Evolutionary conservation across 1,140 invertebrate genomes (phyloP).

Genomic region (Drosophila arizonae): DNA sequence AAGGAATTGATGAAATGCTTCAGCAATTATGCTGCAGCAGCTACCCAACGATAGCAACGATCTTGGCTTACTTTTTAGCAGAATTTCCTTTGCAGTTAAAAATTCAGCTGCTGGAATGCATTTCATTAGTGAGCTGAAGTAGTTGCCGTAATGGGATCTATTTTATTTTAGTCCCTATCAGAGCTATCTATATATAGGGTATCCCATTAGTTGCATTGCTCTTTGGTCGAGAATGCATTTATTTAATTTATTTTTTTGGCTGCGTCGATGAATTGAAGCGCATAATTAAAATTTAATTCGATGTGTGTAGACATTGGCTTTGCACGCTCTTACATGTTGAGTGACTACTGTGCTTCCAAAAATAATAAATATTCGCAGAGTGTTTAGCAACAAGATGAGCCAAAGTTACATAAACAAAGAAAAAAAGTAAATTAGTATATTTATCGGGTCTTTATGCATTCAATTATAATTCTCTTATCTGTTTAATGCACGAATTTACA

Average conservation of each 20-base stretch:
- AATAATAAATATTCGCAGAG: neutral
- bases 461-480: neutral
- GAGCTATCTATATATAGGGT: neutral
- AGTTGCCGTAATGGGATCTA: too few species aligned
- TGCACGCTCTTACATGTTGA: neutral
- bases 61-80: too few species aligned
- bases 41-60: neutral
- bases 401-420: too few species aligned
- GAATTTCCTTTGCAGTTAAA: too few species aligned
- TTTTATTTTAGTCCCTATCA: too few species aligned
- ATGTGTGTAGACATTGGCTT: neutral
- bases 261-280: constrained; percentile 51
- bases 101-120: neutral
- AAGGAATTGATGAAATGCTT: constrained; percentile 62
- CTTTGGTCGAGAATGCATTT: too few species aligned
- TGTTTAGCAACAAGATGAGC: too few species aligned
- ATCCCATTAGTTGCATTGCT: neutral
- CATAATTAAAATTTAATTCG: constrained; percentile 67
- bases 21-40: constrained; percentile 49
- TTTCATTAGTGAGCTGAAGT: neutral
- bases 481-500: neutral
- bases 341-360: neutral
- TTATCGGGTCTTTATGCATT: too few species aligned
- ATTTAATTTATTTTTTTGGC: constrained; percentile 16
- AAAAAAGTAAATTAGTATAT: too few species aligned